Base-by-base conservation (phyloP, 2,888 invertebrate species). In the Agriopis aurantiaria region DNA sequence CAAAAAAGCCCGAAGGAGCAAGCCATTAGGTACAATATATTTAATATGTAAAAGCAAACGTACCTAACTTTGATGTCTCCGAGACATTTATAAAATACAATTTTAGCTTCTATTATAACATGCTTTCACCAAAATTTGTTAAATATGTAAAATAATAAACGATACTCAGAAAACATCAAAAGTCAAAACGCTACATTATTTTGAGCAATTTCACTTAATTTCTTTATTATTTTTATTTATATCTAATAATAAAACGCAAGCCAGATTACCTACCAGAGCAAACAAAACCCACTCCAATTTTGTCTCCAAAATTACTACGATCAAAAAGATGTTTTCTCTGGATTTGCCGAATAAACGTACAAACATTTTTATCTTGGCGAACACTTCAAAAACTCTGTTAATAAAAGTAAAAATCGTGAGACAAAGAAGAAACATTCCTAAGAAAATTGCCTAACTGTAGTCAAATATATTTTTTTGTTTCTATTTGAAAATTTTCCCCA, bases 51-150 rank as follows among this genome's bases (percentile, higher is more conserved):
- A 23, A 65, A 55, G 58, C 12, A 63, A 58, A 53, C 60, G 60
- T 64, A n/a, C n/a, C n/a, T n/a, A 60, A 41, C 68, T 69, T 72
- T 72, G 65, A 72, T 60, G 72, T 72, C 65, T 10, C 65, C 14
- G 40, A 62, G 59, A 57, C 46, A 57, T 43, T 53, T 11, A 64
- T 61, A 46, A 63, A 17, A 57, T 41, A 33, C 10, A 57, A 57
- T 57, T 56, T 43, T 14, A 33, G 5, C 33, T 8, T 8, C 5
- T 56, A 4, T n/a, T 7, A 49, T n/a, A n/a, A 2, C 14, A 55
- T 41, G n/a, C 11, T 57, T 57, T 17, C n/a, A 68, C 63, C 60
- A 62, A 45, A 72, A 56, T 60, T 51, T 63, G 55, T 45, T 1
- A 23, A 23, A 23, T 2, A 23, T 23, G 14, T 33, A 33, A 1